Conservation (phyloP, 2,888 invertebrate species). For the Machimus rusticus region DNA sequence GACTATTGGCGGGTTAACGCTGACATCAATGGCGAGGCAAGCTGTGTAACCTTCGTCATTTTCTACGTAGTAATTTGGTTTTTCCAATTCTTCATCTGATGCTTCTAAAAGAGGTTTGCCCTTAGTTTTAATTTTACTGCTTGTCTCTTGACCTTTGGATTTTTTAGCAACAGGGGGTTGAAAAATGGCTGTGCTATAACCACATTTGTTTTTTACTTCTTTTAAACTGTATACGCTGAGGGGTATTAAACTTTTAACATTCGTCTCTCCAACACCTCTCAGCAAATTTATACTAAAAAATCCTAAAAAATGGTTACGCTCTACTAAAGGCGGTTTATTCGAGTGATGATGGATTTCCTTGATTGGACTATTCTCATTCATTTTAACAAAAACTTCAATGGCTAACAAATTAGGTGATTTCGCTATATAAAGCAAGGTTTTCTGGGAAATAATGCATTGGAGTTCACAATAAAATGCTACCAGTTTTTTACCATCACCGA, state of each 20-base stretch:
- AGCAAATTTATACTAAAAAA: background rate
- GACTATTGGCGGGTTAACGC: background rate
- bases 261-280: background rate
- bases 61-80: background rate
- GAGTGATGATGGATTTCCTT: background rate
- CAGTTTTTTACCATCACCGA: background rate
- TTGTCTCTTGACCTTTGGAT: background rate
- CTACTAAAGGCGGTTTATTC: background rate
- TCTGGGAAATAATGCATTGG: background rate
- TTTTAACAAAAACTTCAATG: background rate
- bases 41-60: constrained; percentile 29
- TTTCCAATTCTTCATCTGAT: background rate
- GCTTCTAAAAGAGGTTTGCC: background rate
- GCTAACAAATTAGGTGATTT: background rate
- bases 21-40: constrained; percentile 8
- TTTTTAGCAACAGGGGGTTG: background rate
- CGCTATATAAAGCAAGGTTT: background rate
- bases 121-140: background rate
- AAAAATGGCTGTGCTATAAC: background rate
- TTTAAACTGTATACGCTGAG: background rate
- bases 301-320: background rate
- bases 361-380: too few species aligned
- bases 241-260: background rate
- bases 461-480: background rate
- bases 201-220: background rate